Conservation (phyloP, 2,888 invertebrate species). For the Dryococelus australis region DNA sequence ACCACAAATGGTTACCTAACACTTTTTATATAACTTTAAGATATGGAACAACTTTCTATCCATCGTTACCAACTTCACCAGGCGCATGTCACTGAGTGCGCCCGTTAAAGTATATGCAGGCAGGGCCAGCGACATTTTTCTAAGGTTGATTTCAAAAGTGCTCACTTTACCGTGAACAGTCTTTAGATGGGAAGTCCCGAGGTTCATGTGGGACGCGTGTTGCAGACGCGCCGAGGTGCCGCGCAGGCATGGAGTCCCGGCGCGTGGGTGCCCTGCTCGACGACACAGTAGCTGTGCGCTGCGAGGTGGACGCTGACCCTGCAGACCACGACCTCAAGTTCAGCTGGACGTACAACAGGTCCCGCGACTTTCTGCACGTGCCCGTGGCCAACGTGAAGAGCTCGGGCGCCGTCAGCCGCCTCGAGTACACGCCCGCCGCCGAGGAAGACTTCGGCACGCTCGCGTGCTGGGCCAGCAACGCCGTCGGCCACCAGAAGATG, state of each 20-base stretch:
- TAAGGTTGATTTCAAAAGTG: no score
- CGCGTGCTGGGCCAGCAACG: slow-evolving; percentile 88
- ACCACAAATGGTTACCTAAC: no score
- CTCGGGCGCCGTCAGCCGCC: slow-evolving; percentile 61
- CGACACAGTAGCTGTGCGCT: slow-evolving; percentile 76
- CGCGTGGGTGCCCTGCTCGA: slow-evolving; percentile 77
- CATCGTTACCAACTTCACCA: no score
- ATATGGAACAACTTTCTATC: no score
- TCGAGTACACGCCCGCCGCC: slow-evolving; percentile 65
- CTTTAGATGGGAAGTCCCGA: no score
- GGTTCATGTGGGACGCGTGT: no score
- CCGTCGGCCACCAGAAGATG: slow-evolving; percentile 78
- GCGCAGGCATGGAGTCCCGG: slow-evolving; percentile 72
- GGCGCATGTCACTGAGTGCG: no score
- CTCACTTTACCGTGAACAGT: no score
- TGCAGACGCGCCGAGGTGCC: slow-evolving; percentile 80
- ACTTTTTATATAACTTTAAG: no score
- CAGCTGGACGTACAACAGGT: slow-evolving; percentile 87
- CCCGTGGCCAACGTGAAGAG: slow-evolving; percentile 66
- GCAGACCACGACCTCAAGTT: slow-evolving; percentile 73
- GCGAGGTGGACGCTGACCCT: slow-evolving; percentile 84
- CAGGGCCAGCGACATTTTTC: no score
- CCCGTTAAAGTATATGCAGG: no score
- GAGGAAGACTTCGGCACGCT: slow-evolving; percentile 79
- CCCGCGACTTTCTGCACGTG: slow-evolving; percentile 76